Base-by-base conservation (phyloP, 2,113 vertebrate species). In the Cyrtonyx montezumae region DNA sequence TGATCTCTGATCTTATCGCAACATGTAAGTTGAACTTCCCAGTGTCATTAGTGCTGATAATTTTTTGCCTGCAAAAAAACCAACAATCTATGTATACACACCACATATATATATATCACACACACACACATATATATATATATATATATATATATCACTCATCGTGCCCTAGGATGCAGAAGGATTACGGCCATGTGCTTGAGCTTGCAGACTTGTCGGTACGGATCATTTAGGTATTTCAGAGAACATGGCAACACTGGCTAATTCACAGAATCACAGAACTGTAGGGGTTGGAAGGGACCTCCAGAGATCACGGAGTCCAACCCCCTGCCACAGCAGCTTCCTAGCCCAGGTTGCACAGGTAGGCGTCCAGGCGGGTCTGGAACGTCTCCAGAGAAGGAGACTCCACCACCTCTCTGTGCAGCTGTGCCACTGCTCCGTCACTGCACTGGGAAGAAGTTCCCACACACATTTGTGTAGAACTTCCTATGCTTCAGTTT, bases 151-250 rank as follows among this genome's bases (percentile, higher is more conserved):
- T 37, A 0, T 26, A 5, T 63, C 1, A 0, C n/a, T 70, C 45
- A 22, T 22, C 80, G 26, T 0, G 2, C 14, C 26, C 10, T 43
- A 6, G 53, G 43, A 15, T 0, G 1, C 0, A 0, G 22, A 6
- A 84, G 5, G 14, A 11, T 6, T 6, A 9, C 13, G 63, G 22
- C 22, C 51, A 34, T n/a, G 55, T 66, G 19, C 69, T 20, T 37
- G 32, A 67, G 75, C 17, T 69, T 36, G 10, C 4, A 25, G 58
- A 42, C 5, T 26, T 61, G 32, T 3, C 25, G 30, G 23, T 42
- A 32, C 17, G 15, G 30, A 1, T 13, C 34, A 5, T 66, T 59
- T 55, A 19, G 23, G 11, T 5, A 32, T 2, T 42, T 67, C 28
- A 42, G n/a, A 36, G 10, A 68, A 43, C 8, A 65, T 36, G 37